Evolutionary conservation across 2,888 invertebrate genomes (phyloP).

Genomic region (Tigriopus californicus): DNA sequence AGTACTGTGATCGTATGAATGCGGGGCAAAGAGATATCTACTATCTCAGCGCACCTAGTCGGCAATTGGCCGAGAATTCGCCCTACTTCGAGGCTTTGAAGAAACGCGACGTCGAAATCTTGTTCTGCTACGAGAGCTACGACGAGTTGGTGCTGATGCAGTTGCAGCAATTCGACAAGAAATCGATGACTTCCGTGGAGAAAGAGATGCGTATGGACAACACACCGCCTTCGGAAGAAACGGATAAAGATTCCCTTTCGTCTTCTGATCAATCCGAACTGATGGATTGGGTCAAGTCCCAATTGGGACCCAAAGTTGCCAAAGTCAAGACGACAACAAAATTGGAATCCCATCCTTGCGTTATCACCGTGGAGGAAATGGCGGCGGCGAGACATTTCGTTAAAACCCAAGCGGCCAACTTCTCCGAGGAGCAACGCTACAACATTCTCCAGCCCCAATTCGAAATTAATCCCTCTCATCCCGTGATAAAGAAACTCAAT

Average conservation of each 20-base stretch:
- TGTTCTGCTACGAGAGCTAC: conserved; percentile 70
- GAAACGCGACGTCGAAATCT: conserved; percentile 7
- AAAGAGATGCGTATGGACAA: conserved; percentile 69
- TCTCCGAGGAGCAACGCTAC: conserved; percentile 61
- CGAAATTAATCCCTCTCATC: conserved; percentile 83
- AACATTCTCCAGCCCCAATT: conserved; percentile 72
- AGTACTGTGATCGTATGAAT: conserved; percentile 57
- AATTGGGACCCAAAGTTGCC: conserved; percentile 56
- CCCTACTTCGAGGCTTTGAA: conserved; percentile 73
- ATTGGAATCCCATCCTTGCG: conserved; percentile 75
- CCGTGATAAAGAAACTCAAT: conserved; percentile 69
- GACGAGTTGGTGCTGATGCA: conserved; percentile 88
- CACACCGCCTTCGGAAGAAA: background rate
- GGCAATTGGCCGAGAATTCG: conserved; percentile 73
- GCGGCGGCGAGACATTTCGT: conserved; percentile 88
- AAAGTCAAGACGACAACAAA: conserved; percentile 64
- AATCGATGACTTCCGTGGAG: conserved; percentile 67
- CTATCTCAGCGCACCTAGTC: conserved; percentile 84
- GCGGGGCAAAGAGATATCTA: conserved; percentile 67
- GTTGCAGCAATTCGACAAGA: conserved; percentile 55
- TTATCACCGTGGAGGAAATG: conserved; percentile 89
- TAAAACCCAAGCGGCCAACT: conserved; percentile 48
- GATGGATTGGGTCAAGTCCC: conserved; percentile 53
- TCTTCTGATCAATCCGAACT: conserved; percentile 57
- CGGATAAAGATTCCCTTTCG: conserved; percentile 43